Base-by-base conservation (phyloP, 2,113 vertebrate genomes). In the Axis porcinus region DNA sequence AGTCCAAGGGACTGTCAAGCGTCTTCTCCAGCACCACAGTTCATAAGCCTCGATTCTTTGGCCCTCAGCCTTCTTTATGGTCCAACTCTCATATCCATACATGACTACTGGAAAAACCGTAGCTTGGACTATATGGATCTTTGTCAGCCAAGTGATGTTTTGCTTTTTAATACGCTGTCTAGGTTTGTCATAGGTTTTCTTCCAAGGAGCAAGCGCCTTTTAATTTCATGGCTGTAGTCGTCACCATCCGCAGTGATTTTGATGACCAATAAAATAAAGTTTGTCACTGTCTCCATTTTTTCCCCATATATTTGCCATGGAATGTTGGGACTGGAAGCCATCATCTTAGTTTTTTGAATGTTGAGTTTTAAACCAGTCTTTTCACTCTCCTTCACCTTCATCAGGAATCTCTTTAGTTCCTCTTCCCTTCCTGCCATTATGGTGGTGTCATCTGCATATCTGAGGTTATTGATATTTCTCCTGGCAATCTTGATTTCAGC, bases 241-340 rank as follows among this genome's bases (percentile, higher is more conserved):
- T 64, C 2, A 64, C 33, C 0, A 0, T 64, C 33, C 0, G 7
- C 62, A 64, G 15, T n/a, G 30, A n/a, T 64, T 64, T 64, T 64
- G 62, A 3, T 64, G 62, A n/a, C 33, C 62, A 64, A 64, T 7
- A 17, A n/a, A 33, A 64, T 64, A 64, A 64, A n/a, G 62, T 64
- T 33, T n/a, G 62, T n/a, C 7, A 64, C 33, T 64, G 62, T 64
- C 15, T 64, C 62, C 62, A 64, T n/a, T 64, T 64, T 17, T 17
- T 9, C 62, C 62, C 30, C 33, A 64, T 64, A 2, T 17, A 64
- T 64, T 64, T 64, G 62, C 16, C 62, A n/a, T 64, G 62, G 4
- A 64, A 64, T 64, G 62, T 64, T 64, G 62, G 15, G 33, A 64
- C 33, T 64, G 62, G 33, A 64, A 64, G 33, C 62, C 30, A 17